Percentiles rank a stretch among this genome's conserved stretches.
Evolutionary conservation across 2,113 vertebrate species (phyloP).

Genomic region (Polypterus senegalus): DNA sequence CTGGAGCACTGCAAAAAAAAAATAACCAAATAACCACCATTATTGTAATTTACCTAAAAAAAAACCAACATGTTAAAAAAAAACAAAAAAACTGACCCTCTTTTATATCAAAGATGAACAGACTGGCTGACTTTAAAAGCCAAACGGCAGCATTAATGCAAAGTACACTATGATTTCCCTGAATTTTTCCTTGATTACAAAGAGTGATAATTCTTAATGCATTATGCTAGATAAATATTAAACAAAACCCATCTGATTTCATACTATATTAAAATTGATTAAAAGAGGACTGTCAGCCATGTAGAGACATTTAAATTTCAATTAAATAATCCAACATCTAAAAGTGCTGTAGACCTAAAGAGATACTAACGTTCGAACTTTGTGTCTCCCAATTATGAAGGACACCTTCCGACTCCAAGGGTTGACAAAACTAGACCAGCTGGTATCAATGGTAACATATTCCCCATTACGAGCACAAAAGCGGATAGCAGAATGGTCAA

Average conservation of each 20-base stretch:
- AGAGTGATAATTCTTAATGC: too few relatives aligned
- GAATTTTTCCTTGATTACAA: too few relatives aligned
- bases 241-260: too few relatives aligned
- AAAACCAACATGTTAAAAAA: constrained; percentile 1
- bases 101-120: background rate
- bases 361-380: constrained; percentile 80
- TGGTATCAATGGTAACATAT: constrained; percentile 82
- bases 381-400: constrained; percentile 87
- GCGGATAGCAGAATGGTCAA: constrained; percentile 81
- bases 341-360: too few relatives aligned
- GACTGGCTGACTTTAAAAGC: too few relatives aligned
- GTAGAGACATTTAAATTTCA: too few relatives aligned
- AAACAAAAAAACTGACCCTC: background rate
- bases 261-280: too few relatives aligned
- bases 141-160: too few relatives aligned
- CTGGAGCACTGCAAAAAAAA: constrained; percentile 61
- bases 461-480: constrained; percentile 83
- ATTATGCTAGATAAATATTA: too few relatives aligned
- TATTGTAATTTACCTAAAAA: background rate
- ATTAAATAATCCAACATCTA: too few relatives aligned
- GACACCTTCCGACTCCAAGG: constrained; percentile 92
- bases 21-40: constrained; percentile 8
- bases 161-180: too few relatives aligned
- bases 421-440: constrained; percentile 94
- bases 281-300: too few relatives aligned